Evolutionary conservation across 2,888 invertebrate species (phyloP).

Genomic region (Therioaphis trifolii): DNA sequence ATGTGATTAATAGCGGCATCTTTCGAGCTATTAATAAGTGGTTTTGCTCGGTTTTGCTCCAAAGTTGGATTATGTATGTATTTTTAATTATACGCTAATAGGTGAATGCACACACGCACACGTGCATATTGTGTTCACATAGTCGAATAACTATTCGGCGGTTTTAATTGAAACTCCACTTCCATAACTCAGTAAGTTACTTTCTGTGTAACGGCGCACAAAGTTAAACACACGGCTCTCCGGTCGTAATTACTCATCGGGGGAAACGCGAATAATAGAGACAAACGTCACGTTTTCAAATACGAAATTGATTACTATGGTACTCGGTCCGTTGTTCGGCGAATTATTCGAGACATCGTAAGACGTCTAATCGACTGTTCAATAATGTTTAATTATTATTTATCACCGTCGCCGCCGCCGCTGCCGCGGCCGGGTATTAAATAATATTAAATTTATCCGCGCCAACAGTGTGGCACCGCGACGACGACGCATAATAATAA

Average conservation of each 20-base stretch:
- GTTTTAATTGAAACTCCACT: conserved; percentile 45
- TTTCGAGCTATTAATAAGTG: conserved; percentile 29
- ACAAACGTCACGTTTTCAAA: neutral
- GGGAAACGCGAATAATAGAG: neutral
- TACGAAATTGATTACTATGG: neutral
- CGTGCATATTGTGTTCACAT: neutral
- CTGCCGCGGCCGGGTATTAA: too few relatives aligned
- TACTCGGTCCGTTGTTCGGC: neutral
- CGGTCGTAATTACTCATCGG: neutral
- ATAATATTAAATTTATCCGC: neutral
- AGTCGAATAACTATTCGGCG: conserved; percentile 31
- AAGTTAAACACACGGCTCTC: conserved; percentile 23
- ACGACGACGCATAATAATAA: too few relatives aligned
- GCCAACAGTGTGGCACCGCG: too few relatives aligned
- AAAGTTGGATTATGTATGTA: conserved; percentile 1
- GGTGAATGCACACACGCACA: neutral
- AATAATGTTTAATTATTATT: neutral
- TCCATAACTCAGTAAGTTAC: conserved; percentile 19
- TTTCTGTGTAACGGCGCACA: neutral
- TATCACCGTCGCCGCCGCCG: too few relatives aligned
- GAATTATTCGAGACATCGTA: neutral
- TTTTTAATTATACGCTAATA: conserved; percentile 28
- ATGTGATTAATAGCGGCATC: conserved; percentile 20
- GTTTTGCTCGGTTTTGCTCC: conserved; percentile 21
- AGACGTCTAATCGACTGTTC: neutral